Evolutionary conservation across 2,888 invertebrate species (phyloP), one percentile per base, ranked within the genome.

Genomic region (Penaeus monodon): DNA sequence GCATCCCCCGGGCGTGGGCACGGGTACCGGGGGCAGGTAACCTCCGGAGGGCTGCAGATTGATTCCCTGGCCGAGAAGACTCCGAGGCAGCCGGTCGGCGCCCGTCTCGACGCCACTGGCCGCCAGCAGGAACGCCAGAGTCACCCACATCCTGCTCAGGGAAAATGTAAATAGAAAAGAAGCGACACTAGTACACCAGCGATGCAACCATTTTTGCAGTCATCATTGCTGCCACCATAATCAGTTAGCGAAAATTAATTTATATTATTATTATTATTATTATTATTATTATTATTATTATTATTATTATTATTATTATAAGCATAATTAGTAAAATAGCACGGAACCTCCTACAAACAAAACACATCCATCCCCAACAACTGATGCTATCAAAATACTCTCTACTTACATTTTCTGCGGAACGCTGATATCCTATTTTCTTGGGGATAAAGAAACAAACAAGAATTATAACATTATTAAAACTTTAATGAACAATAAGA

Each of bases 401-500:
- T 49, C 3, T 38, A 81, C 81, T 81, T 68, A 81, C 81, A 57
- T 33, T 66, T 14, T 27, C 49, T 24, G 44, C 27, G 24, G 4
- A 8, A 24, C 17, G 27, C 57, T 57, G 57, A 57, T 57, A 57
- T n/a, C 44, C 27, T 24, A 12, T 24, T 38, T 2, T 2, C 27
- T n/a, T 44, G 44, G 33, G 29, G 49, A 33, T 44, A 66, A 24
- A n/a, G 38, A 65, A 17, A 44, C 33, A 38, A 81, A n/a, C 38
- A 22, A 65, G 65, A 14, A 44, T n/a, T 81, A n/a, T 68, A n/a
- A 17, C 33, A 12, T 66, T 68, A 77, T 17, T 65, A 49, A 10
- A 68, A 24, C 57, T 77, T 81, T 81, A 81, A 81, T 81, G 44
- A 68, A 81, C 81, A 81, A 44, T 68, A 81, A 81, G 68, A 81